phyloP scores from a whole-genome alignment of 2,888 invertebrate genomes.

The Creontiades dilutus region DNA sequence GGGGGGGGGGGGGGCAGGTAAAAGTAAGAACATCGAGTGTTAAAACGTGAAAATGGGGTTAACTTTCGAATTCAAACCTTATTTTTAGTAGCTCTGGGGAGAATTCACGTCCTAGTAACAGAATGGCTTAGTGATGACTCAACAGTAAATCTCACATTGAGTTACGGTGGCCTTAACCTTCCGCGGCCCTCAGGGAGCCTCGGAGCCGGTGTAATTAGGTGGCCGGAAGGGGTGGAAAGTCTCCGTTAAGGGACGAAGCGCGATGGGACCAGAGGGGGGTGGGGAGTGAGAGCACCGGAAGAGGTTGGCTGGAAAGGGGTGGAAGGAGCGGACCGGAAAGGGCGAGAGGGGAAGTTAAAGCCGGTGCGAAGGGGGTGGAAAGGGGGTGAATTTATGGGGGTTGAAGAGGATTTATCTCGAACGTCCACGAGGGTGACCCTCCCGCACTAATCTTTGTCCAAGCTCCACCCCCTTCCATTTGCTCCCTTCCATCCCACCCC shows the following conservation, averaged over 20 bases:
- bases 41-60: not conserved
- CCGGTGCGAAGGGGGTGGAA: not conserved
- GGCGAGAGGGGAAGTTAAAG: not conserved
- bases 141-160: slow-evolving; percentile 35
- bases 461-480: slow-evolving; percentile 8
- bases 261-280: too few relatives aligned
- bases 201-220: slow-evolving; percentile 47
- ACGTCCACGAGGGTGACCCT: slow-evolving; percentile 69
- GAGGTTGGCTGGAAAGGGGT: not conserved
- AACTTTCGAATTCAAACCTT: not conserved
- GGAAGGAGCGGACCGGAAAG: not conserved
- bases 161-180: slow-evolving; percentile 55
- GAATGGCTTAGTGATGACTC: slow-evolving; percentile 3
- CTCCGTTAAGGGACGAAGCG: not conserved
- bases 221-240: slow-evolving; percentile 44
- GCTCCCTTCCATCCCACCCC: not conserved
- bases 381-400: slow-evolving; percentile 47
- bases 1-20: too few relatives aligned
- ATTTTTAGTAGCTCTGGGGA: not conserved
- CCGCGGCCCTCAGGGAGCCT: not conserved
- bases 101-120: not conserved
- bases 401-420: slow-evolving; percentile 69
- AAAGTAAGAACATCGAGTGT: too few relatives aligned
- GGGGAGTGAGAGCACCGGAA: not conserved
- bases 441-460: slow-evolving; percentile 60